Evolutionary conservation across 1,140 invertebrate genomes (phyloP).

Genomic region (Triops longicaudatus): DNA sequence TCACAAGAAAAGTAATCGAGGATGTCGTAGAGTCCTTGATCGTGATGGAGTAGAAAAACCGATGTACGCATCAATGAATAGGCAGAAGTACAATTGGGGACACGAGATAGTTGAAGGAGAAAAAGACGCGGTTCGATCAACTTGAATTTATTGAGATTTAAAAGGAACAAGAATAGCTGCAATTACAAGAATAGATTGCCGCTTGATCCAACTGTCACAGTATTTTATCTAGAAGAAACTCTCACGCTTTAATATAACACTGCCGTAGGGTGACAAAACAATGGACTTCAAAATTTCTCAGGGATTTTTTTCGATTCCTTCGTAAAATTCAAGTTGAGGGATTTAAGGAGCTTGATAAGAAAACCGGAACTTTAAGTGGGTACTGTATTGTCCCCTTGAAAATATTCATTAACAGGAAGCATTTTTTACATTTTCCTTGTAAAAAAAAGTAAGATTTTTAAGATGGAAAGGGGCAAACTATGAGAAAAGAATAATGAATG

Average conservation of each 20-base stretch:
- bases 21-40: too few species aligned
- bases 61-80: not conserved
- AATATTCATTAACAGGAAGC: slow-evolving; percentile 3
- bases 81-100: not conserved
- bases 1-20: not conserved
- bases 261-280: slow-evolving; percentile 11
- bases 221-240: not conserved
- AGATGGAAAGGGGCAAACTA: not conserved
- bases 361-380: not conserved
- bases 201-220: not conserved
- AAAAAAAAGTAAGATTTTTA: not conserved
- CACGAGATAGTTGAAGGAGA: not conserved
- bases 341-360: not conserved
- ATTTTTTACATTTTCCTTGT: not conserved
- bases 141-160: too few species aligned
- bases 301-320: not conserved
- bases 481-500: slow-evolving; percentile 1
- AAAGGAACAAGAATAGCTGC: too few species aligned
- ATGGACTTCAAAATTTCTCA: not conserved
- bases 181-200: not conserved
- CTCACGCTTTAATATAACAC: not conserved
- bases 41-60: not conserved
- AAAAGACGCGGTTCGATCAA: not conserved
- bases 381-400: not conserved
- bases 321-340: not conserved